Conservation (phyloP, 2,888 invertebrate species). For the Neoscelio sp. region DNA sequence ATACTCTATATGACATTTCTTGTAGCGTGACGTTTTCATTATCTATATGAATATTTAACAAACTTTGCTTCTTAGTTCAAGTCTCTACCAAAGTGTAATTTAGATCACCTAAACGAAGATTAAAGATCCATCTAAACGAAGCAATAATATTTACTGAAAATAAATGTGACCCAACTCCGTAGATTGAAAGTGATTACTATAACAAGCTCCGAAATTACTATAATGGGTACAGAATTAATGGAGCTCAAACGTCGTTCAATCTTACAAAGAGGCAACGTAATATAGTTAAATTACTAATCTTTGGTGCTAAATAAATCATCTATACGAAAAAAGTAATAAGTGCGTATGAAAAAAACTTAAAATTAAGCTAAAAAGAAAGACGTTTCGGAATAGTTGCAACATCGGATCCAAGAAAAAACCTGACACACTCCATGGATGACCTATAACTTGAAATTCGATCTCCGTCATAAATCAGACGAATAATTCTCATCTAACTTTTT, state of each 20-base stretch:
- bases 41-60: too few species aligned
- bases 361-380: constrained; percentile 4
- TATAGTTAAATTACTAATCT: constrained; percentile 17
- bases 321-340: background rate
- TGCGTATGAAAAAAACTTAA: constrained; percentile 7
- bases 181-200: background rate
- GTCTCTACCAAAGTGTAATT: too few species aligned
- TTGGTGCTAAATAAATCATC: constrained; percentile 2
- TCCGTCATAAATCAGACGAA: constrained; percentile 15
- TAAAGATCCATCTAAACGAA: too few species aligned
- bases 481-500: constrained; percentile 29
- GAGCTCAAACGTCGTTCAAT: constrained; percentile 13
- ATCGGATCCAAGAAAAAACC: constrained; percentile 12
- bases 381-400: constrained; percentile 9
- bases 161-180: background rate
- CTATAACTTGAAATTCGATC: constrained; percentile 22
- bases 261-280: constrained; percentile 1
- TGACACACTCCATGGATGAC: constrained; percentile 20
- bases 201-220: background rate
- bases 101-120: too few species aligned
- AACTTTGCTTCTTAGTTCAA: too few species aligned
- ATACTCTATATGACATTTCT: too few species aligned
- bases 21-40: too few species aligned
- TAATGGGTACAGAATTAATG: constrained; percentile 7
- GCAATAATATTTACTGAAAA: too few species aligned